These are phyloP conservation scores for Parambassis ranga DNA, from an alignment of 2,797 vertebrate species.

Conservation along the genomic window DNA sequence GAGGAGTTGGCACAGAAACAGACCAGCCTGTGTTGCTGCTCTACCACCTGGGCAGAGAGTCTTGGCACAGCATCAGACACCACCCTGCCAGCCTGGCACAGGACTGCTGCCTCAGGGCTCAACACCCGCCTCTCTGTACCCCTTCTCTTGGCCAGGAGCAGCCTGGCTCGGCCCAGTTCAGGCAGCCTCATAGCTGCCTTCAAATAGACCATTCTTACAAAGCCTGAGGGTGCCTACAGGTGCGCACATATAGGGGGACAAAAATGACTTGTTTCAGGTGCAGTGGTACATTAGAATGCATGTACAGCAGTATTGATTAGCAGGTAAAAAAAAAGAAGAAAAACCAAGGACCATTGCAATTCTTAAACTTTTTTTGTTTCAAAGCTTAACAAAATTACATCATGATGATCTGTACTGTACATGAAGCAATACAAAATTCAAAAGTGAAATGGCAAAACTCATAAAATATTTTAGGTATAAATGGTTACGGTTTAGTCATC, in stretches of 20 bases:
- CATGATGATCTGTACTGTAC: constrained; percentile 50
- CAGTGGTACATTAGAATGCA: constrained; percentile 17
- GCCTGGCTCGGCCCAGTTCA: constrained; percentile 37
- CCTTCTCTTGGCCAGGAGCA: constrained; percentile 47
- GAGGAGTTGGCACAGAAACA: constrained; percentile 77
- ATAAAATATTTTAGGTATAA: constrained; percentile 7
- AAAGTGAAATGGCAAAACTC: constrained; percentile 9
- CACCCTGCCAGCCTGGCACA: constrained; percentile 76
- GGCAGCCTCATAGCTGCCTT: constrained; percentile 32
- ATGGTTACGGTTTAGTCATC: constrained; percentile 71
- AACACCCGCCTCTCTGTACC: constrained; percentile 64
- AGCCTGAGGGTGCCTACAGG: constrained; percentile 60
- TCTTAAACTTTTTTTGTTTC: constrained; percentile 5
- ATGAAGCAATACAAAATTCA: constrained; percentile 26
- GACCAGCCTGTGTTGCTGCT: constrained; percentile 79
- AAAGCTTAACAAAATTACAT: constrained; percentile 38
- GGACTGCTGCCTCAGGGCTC: constrained; percentile 66
- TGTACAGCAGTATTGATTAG: constrained; percentile 16
- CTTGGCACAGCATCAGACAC: constrained; percentile 80
- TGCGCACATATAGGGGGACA: constrained; percentile 51
- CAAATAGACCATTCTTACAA: constrained; percentile 49
- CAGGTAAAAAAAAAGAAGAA: not conserved
- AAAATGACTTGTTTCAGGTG: constrained; percentile 23
- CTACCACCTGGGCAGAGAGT: constrained; percentile 80
- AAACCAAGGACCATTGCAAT: not conserved